Base-by-base conservation (phyloP, 2,888 invertebrate genomes). In the Lucinisca nassula region DNA sequence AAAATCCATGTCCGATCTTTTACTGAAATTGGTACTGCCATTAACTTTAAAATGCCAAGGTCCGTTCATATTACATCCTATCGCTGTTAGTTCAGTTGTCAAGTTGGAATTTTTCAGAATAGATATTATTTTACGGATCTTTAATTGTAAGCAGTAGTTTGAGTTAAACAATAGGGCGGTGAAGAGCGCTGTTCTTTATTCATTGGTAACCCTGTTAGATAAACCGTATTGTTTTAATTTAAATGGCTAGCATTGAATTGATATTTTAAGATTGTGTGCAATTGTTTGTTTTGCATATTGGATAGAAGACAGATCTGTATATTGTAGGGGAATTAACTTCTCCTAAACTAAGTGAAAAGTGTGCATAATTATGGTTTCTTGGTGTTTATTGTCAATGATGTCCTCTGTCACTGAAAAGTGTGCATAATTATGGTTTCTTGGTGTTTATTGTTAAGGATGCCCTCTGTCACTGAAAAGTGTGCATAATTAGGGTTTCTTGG, bases 141-240 rank as follows among this genome's bases (percentile, higher is more conserved):
- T 55, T n/a, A n/a, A 55, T 21, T 40, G 40, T 14, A 40, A 40
- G 6, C 40, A 40, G 40, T 40, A 10, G 21, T 55, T 14, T n/a
- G 3, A 21, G 17, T 55, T 14, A 17, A n/a, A 55, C 55, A 55
- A 55, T 17, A 55, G n/a, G 17, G 55, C n/a, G 61, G 61, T 24
- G 24, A 61, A 10, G 14, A 21, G 10, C 12, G 4, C 67, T 24
- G 35, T 24, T 30, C 67, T 27, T 35, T 30, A 67, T 67, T 35
- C 32, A 35, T 10, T 6, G 6, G 24, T 17, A 35, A 67, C 24
- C 32, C 35, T 17, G 24, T 67, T 35, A 6, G 30, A 21, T 35
- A 10, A 35, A 67, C 35, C 67, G 32, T 67, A 30, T 67, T 67
- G 67, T 67, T 67, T 67, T 67, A 67, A 55, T 55, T 55, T 55